phyloP scores from a whole-genome alignment of 2,113 vertebrate species.

The Psittacara wagleri region DNA sequence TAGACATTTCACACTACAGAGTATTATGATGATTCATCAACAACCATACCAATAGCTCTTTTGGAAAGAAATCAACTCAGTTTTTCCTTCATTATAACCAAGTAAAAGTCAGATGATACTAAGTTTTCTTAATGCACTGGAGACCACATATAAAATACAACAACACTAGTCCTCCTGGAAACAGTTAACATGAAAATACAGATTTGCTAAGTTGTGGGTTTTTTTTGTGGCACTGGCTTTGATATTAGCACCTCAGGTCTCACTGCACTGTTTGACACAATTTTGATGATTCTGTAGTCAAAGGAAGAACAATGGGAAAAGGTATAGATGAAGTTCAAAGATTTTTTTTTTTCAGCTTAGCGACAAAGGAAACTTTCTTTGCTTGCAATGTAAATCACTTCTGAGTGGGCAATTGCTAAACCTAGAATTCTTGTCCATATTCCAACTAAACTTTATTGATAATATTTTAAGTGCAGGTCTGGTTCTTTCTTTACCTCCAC shows the following conservation, averaged over 20 bases:
- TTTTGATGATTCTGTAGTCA: neutral
- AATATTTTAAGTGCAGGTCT: neutral
- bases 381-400: neutral
- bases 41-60: conserved; percentile 10
- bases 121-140: neutral
- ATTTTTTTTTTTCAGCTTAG: neutral
- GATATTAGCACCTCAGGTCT: neutral
- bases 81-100: neutral
- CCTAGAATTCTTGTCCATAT: neutral
- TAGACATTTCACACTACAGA: neutral
- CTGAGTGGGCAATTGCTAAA: neutral
- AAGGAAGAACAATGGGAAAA: neutral
- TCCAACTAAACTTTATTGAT: neutral
- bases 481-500: conserved; percentile 86
- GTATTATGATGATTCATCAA: conserved; percentile 27
- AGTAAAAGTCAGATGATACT: neutral
- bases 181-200: neutral
- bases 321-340: neutral
- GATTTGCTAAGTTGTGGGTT: neutral
- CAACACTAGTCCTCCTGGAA: neutral
- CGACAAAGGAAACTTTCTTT: neutral
- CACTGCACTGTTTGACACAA: neutral
- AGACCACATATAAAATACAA: neutral
- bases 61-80: neutral
- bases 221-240: neutral